Base-by-base conservation (phyloP, 1,140 invertebrate species). In the Drosophila arawakana region DNA sequence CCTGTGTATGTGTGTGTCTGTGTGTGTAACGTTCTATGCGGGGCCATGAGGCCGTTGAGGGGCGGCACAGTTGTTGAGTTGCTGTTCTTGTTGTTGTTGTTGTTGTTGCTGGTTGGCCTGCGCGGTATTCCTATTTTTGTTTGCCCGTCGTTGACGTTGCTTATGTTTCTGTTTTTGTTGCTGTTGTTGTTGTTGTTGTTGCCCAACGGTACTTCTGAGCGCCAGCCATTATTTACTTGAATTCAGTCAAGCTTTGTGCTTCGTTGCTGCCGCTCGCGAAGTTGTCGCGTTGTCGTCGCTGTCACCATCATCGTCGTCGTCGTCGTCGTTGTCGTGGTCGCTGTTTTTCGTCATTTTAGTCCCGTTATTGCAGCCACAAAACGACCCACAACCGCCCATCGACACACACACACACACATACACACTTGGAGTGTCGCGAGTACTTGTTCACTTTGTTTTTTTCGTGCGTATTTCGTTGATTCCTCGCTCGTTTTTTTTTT, bases 241-340 rank as follows among this genome's bases (percentile, higher is more conserved):
- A 84, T 89, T 89, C 78, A 89, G 81, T 89, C 84, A 79, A 89
- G 84, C 84, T 89, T 89, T 89, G 84, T 83, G 80, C 80, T 80
- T 84, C 84, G 78, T 83, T 85, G 83, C 69, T 62, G 83, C 76
- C 80, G 80, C 73, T 82, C 84, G 84, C 85, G 80, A 88, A 89
- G 84, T 88, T 81, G 74, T 75, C 65, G 69, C 72, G 79, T 71
- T 25, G 46, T 41, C 10, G 57, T 39, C 44, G 34, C n/a, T 8
- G 57, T 44, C 30, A 21, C 18, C 10, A 15, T 39, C 73, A 73
- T 65, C 44, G 58, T 55, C 57, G 49, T 58, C 46, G 49, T 58
- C 46, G 46, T 60, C 46, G 35, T 47, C 52, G 44, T 50, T 21
- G 49, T 8, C 6, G 50, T n/a, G 7, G 55, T 7, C 7, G 52